These are phyloP conservation scores for Penaeus indicus DNA, from an alignment of 1,140 invertebrate species.

Conservation along the genomic window DNA sequence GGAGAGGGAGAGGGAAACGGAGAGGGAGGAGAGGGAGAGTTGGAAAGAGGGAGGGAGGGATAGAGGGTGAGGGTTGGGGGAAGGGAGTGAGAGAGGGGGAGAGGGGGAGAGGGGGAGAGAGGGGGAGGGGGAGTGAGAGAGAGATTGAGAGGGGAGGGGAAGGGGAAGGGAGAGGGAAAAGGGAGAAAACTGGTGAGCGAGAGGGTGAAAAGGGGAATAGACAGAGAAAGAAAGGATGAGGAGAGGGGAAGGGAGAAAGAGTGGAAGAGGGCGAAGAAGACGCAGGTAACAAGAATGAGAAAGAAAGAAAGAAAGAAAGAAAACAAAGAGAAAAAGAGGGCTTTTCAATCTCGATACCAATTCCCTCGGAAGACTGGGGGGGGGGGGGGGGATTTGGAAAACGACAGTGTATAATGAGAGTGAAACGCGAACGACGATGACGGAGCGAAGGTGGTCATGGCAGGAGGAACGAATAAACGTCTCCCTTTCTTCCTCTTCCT, in stretches of 20 bases:
- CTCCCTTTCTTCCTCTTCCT: neutral
- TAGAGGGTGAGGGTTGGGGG: neutral
- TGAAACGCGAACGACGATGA: too few species aligned
- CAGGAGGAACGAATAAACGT: too few species aligned
- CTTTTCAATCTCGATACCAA: too few species aligned
- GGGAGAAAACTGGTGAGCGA: too few species aligned
- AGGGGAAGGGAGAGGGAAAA: conserved; percentile 18
- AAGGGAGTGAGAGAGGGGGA: conserved; percentile 14
- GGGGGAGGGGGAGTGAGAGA: neutral
- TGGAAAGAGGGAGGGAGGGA: neutral
- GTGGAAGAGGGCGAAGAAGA: neutral
- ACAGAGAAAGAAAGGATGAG: neutral
- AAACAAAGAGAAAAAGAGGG: too few species aligned
- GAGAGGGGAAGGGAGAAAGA: neutral
- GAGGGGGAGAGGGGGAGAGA: conserved; percentile 25
- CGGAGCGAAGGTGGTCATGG: too few species aligned
- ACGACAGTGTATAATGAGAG: too few species aligned
- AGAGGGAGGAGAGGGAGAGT: neutral
- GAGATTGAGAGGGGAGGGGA: neutral
- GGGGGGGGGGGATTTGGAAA: too few species aligned
- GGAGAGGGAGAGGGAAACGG: neutral
- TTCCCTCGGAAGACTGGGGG: too few species aligned
- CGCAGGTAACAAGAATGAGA: neutral
- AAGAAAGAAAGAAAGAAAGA: too few species aligned
- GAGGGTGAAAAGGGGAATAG: neutral